phyloP scores from a whole-genome alignment of 2,888 invertebrate species.

The Drosophila meridionalis region DNA sequence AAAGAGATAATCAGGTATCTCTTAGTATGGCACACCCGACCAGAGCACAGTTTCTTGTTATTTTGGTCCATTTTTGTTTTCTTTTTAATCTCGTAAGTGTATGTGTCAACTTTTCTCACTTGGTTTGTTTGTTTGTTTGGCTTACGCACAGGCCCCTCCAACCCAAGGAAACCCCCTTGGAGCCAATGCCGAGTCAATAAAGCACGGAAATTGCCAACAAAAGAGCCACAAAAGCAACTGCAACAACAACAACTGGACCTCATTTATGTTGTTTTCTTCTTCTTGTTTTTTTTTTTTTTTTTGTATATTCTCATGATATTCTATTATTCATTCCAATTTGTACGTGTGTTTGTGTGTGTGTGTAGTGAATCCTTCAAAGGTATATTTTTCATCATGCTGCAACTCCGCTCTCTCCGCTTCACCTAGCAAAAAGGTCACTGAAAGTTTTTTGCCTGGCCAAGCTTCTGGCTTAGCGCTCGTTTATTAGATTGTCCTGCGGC shows the following conservation, averaged over 20 bases:
- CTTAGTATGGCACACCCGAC: neutral
- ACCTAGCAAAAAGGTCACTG: slow-evolving; percentile 61
- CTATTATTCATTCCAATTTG: slow-evolving; percentile 78
- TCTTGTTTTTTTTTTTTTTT: slow-evolving; percentile 37
- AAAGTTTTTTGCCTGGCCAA: slow-evolving; percentile 60
- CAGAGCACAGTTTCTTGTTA: neutral
- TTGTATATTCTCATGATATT: slow-evolving; percentile 61
- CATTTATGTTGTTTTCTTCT: slow-evolving; percentile 64
- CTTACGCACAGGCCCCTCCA: slow-evolving; percentile 56
- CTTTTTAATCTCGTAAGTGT: slow-evolving; percentile 78
- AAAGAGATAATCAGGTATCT: neutral
- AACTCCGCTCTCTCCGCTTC: slow-evolving; percentile 9
- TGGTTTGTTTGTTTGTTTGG: slow-evolving; percentile 49
- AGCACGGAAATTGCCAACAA: slow-evolving; percentile 64
- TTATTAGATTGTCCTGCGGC: slow-evolving; percentile 72
- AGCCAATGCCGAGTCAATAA: slow-evolving; percentile 67
- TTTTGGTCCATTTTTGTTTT: slow-evolving; percentile 8
- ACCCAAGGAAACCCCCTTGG: slow-evolving; percentile 27
- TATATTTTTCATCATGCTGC: slow-evolving; percentile 65
- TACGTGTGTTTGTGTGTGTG: slow-evolving; percentile 18
- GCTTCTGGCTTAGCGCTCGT: slow-evolving; percentile 54
- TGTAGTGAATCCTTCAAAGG: slow-evolving; percentile 65
- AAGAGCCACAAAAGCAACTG: slow-evolving; percentile 47
- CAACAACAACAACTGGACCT: slow-evolving; percentile 44
- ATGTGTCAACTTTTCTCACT: slow-evolving; percentile 75